phyloP scores from a whole-genome alignment of 2,888 invertebrate species.

The Ophion ventricosus region DNA sequence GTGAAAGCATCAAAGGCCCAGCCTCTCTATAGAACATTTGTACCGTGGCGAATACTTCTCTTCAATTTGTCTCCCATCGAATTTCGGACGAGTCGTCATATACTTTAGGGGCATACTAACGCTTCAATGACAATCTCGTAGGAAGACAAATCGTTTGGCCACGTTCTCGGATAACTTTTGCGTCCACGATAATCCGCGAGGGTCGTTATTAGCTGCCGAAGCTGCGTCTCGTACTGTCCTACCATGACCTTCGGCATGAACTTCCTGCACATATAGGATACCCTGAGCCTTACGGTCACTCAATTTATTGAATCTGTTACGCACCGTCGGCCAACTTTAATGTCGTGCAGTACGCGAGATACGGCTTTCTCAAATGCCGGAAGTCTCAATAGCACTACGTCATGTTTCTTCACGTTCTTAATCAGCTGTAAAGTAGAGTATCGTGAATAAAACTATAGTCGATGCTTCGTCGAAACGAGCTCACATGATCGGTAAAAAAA shows the following conservation, averaged over 20 bases:
- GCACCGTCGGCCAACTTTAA: conserved; percentile 92
- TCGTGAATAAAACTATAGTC: neutral
- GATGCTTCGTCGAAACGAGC: neutral
- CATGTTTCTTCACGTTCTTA: conserved; percentile 91
- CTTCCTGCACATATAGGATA: conserved; percentile 87
- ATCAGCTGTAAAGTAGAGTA: conserved; percentile 87
- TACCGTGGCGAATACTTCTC: neutral
- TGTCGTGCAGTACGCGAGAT: conserved; percentile 92
- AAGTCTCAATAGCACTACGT: conserved; percentile 89
- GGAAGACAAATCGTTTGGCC: conserved; percentile 89
- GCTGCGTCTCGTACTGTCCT: conserved; percentile 92
- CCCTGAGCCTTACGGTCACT: conserved; percentile 80
- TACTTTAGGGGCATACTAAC: conserved; percentile 85
- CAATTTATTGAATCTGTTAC: conserved; percentile 76
- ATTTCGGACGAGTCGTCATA: neutral
- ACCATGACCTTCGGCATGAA: conserved; percentile 96
- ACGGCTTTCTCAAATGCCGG: conserved; percentile 94
- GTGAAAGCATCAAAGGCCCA: conserved; percentile 96
- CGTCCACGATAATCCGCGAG: conserved; percentile 90
- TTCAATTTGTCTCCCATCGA: neutral
- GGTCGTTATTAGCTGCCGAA: conserved; percentile 93
- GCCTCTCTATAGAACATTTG: conserved; percentile 88
- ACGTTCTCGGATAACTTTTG: conserved; percentile 88
- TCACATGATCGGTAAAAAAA: neutral
- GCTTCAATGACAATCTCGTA: conserved; percentile 95